Evolutionary conservation across 2,888 invertebrate genomes (phyloP), one percentile per base, ranked within the genome.

Genomic region (Tetragonisca angustula): DNA sequence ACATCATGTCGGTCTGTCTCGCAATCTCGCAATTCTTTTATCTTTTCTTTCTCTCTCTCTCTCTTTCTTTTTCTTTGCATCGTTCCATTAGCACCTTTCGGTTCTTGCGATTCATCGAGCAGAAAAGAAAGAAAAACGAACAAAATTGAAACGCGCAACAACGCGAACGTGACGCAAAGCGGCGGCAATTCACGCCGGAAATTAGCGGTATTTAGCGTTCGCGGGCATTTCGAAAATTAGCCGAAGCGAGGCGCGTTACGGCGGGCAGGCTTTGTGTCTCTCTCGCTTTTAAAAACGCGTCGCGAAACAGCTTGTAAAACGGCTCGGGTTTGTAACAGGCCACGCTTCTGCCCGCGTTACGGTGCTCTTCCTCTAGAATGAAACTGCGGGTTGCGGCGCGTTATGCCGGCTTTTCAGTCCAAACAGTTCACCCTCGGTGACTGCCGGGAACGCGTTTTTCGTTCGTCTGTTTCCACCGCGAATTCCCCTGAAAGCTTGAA

Each of bases 331-430:
- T 78, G 32, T 32, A 84, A 84, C 78, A 84, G 76, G 77, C 75
- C 78, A 76, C 72, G 75, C 65, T 78, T 75, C 72, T 65, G 79
- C 15, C 62, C 75, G 67, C 71, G 87, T 85, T 78, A 87, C 85
- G 87, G 85, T 79, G 64, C 49, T 86, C 79, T 79, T 77, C 72
- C 83, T 61, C 19, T 64, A 72, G 75, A 87, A 85, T 87, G 79
- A 85, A 85, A 87, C 74, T 24, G 79, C 85, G 79, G 36, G 80
- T 85, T 82, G 62, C 71, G 73, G 79, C 81, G 79, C 61, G 80
- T 73, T 32, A 36, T 36, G 50, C 5, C 54, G 50, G 32, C 36
- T 76, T 32, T 32, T 32, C 32, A 32, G 32, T 32, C 32, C 32
- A 64, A 79, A 81, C 87, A 81, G 87, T 87, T 73, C 76, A 69